phyloP scores from a whole-genome alignment of 1,140 invertebrate species.

The Pentalonia nigronervosa region DNA sequence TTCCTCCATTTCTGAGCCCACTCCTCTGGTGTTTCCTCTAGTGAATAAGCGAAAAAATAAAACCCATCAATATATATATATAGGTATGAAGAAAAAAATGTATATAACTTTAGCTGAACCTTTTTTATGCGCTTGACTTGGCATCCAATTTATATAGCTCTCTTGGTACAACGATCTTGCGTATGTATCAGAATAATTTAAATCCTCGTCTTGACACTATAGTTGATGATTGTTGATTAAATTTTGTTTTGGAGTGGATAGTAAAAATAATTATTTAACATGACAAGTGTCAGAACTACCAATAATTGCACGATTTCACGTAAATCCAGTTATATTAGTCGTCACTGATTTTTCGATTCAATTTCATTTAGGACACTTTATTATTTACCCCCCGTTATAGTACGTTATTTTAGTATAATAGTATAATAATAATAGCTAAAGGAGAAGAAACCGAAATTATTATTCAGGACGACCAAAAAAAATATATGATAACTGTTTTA shows the following conservation, averaged over 20 bases:
- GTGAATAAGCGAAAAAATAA: not conserved
- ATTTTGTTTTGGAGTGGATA: slow-evolving; percentile 12
- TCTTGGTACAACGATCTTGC: slow-evolving; percentile 31
- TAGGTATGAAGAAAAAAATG: not conserved
- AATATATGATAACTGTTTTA: not conserved
- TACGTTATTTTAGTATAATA: not conserved
- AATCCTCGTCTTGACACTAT: not conserved
- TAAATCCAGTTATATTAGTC: not conserved
- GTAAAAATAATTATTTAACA: not conserved
- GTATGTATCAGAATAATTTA: not conserved
- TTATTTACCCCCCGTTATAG: not conserved
- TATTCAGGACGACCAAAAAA: not conserved
- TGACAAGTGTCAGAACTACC: not conserved
- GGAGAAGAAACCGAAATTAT: not conserved
- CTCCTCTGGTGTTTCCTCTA: slow-evolving; percentile 34
- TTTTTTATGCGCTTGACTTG: not conserved
- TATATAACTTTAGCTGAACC: slow-evolving; percentile 4
- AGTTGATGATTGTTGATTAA: slow-evolving; percentile 9
- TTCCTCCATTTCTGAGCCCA: slow-evolving; percentile 38
- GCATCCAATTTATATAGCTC: not conserved
- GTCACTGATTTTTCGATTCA: not conserved
- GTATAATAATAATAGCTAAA: not conserved
- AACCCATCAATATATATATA: not conserved
- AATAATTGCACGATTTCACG: not conserved
- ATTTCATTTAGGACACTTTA: not conserved